These are phyloP conservation scores for Plutomurus gul DNA, from an alignment of 1,140 invertebrate genomes.

Conservation along the genomic window DNA sequence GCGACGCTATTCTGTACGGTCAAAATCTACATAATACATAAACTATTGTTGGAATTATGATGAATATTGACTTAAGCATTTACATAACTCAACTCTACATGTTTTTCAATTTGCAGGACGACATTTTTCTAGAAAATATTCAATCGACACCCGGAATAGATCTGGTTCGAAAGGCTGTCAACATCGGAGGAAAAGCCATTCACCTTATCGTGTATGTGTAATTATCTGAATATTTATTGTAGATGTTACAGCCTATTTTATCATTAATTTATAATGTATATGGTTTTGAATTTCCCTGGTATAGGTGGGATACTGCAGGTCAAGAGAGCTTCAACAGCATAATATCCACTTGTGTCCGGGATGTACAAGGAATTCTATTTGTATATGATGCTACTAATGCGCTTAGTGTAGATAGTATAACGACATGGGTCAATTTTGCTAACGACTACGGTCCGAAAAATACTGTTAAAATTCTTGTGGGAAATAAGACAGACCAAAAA, in stretches of 20 bases:
- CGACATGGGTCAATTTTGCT: slow-evolving; percentile 86
- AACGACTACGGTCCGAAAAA: slow-evolving; percentile 82
- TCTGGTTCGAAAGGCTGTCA: slow-evolving; percentile 43
- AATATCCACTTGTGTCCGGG: slow-evolving; percentile 91
- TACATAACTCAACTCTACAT: too few species aligned
- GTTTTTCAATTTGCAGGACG: slow-evolving; percentile 32
- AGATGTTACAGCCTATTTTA: not conserved
- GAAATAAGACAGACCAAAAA: slow-evolving; percentile 65
- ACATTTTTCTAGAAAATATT: slow-evolving; percentile 35
- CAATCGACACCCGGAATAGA: slow-evolving; percentile 42
- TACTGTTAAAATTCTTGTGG: slow-evolving; percentile 86
- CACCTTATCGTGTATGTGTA: slow-evolving; percentile 42
- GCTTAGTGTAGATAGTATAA: slow-evolving; percentile 83
- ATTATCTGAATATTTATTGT: not conserved
- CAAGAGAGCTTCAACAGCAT: slow-evolving; percentile 92
- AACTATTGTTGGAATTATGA: not conserved
- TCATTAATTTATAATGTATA: not conserved
- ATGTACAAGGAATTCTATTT: slow-evolving; percentile 88
- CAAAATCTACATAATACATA: not conserved
- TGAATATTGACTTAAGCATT: not conserved
- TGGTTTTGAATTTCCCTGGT: not conserved
- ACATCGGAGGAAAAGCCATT: slow-evolving; percentile 41
- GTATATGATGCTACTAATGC: slow-evolving; percentile 92
- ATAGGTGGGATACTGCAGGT: slow-evolving; percentile 57
- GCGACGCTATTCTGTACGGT: slow-evolving; percentile 45